These are phyloP conservation scores for Argentina silus DNA, from an alignment of 2,797 vertebrate species.

Conservation along the genomic window DNA sequence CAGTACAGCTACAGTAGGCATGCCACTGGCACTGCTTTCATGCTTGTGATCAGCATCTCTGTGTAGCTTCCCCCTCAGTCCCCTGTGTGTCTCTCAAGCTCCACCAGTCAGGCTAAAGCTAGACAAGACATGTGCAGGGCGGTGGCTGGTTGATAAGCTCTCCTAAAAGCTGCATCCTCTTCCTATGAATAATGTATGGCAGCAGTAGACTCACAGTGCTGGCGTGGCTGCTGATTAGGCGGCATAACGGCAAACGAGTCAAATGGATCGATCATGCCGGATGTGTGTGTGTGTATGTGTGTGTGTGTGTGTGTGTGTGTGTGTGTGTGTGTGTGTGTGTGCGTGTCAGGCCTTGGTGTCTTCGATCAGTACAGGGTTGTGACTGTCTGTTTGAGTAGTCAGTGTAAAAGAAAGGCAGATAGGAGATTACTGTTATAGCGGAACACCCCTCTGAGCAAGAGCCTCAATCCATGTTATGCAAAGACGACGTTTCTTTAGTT, in stretches of 20 bases:
- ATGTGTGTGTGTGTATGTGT: background rate
- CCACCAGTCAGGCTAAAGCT: background rate
- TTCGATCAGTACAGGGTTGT: background rate
- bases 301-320: no score
- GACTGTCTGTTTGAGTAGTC: background rate
- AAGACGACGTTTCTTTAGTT: background rate
- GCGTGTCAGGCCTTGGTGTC: background rate
- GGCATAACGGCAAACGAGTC: constrained; percentile 13
- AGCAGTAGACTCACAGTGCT: constrained; percentile 12
- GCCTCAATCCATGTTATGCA: background rate
- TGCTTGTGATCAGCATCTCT: background rate
- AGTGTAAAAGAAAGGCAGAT: background rate
- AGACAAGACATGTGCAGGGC: background rate
- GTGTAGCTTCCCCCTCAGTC: background rate
- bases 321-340: background rate
- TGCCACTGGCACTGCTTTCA: background rate
- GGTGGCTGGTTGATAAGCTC: background rate
- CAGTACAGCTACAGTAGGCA: background rate
- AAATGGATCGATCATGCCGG: constrained; percentile 8
- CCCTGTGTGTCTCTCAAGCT: background rate
- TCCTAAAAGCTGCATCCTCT: background rate
- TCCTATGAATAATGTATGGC: constrained; percentile 19
- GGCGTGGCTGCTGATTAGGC: constrained; percentile 31
- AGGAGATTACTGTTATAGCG: background rate
- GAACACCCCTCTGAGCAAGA: background rate